Evolutionary conservation across 2,113 vertebrate genomes (phyloP), one percentile per base, ranked within the genome.

Genomic region (Bubo scandiacus): DNA sequence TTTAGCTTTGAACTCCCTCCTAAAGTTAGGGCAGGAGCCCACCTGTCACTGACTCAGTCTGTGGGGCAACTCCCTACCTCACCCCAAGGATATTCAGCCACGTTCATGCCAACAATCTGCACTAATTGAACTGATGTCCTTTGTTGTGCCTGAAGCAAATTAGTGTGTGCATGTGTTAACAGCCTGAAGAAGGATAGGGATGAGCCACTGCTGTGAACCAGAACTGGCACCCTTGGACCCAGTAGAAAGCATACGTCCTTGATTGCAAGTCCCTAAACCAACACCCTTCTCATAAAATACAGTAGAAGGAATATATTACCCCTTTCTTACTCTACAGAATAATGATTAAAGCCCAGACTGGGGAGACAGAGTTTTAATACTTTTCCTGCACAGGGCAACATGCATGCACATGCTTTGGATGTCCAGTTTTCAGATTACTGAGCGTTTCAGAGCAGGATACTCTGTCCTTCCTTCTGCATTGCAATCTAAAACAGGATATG

Each of bases 1-100:
- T 93, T 94, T 95, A 95, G 32, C n/a, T 90, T 81, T 94, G 59
- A 90, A 81, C n/a, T 74, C 27, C 5, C 16, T 84, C 62, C 32
- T 81, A 55, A 83, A 93, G 17, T 38, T 54, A 90, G 40, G 22
- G 32, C 25, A 84, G 27, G 17, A 87, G 42, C 45, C 47, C 61
- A 92, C 47, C 57, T 74, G n/a, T 45, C 42, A 71, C 47, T 84
- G 59, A 78, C 9, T 94, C 55, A 87, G 52, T 40, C 34, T 65
- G 23, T 68, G 70, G 40, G 57, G 27, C 68, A 92, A 59, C 72
- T 92, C 84, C 83, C 61, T 81, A 81, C 34, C 19, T 81, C 65
- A 47, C 55, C n/a, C 34, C 47, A 40, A 89, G 72, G 57, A 89
- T 70, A 86, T 52, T 63, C 59, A 94, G 58, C 22, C 72, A 63